Base-by-base conservation (phyloP, 2,888 invertebrate species). In the Poecilus cupreus region DNA sequence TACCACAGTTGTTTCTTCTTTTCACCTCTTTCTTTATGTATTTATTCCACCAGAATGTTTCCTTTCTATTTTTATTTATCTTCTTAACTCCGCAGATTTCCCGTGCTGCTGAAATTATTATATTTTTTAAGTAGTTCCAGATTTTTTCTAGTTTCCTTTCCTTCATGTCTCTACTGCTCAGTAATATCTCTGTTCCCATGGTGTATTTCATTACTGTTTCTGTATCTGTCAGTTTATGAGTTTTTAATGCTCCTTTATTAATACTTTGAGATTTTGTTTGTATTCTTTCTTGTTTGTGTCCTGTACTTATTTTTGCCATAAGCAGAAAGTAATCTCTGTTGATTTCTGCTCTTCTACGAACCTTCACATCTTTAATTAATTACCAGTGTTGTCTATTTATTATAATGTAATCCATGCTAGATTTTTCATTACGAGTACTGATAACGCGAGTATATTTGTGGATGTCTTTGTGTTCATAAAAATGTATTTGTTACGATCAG, bases 381-480 rank as follows among this genome's bases (percentile, higher is more conserved):
- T 49, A 3, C 49, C 49, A 8, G 13, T 49, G 3, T n/a, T n/a
- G 4, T n/a, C 20, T 16, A 10, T 20, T 54, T 16, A 54, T 54
- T 20, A 54, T 3, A 18, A 18, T 20, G 16, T 54, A 54, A 20
- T 54, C 54, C 2, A 54, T 54, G 20, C 81, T 77, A n/a, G 77
- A 81, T 64, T 72, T 82, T 68, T 76, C 80, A 13, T 70, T 70
- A 37, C 76, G 72, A 24, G 76, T 76, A 16, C 6, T 1, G 5
- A 51, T 37, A 43, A 77, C 72, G 37, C 77, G 74, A 0, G 82
- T 77, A 32, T 32, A 64, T 20, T 39, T 68, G 24, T 77, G 78
- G 0, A 81, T 81, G 10, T 70, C 46, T 20, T 76, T 68, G 20
- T 82, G 80, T 46, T 64, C 43, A 18, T n/a, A 46, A 82, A 16